Base-by-base conservation (phyloP, 2,888 invertebrate genomes). In the Ptychoptera albimana region DNA sequence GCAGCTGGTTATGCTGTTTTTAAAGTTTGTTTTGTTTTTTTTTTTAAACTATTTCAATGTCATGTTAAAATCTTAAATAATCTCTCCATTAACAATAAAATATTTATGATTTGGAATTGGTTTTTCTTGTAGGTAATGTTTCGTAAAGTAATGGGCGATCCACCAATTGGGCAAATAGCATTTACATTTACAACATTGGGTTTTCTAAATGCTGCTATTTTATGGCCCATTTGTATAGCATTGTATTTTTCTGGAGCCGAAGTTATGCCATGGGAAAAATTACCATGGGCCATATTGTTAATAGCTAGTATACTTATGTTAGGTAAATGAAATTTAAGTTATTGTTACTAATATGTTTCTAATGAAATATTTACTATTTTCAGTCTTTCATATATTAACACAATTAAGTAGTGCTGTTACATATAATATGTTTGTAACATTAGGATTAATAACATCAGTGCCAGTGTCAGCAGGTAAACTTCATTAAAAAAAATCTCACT, bases 391-490 rank as follows among this genome's bases (percentile, higher is more conserved):
- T 66, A 75, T 93, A 63, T 71, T 92, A 58, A 89, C 87, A 56
- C 93, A 93, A 69, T 94, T 94, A 64, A 92, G 93, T 54, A 82
- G 91, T 54, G 82, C 88, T 49, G 74, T 92, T 52, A 92, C 94
- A 8, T 92, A 92, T 68, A 92, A 92, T 61, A 75, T 93, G 58
- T 93, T 94, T 68, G 88, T 94, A 49, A 93, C 92, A 12, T 73
- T 94, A 54, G 92, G 93, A 53, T 76, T 94, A 55, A 87, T 94
- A 53, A 85, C 91, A 43, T 88, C 93, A 47, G 89, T 94, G 53
- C 93, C 93, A 43, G 82, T 92, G 45, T 93, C 92, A 48, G 92
- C 91, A 66, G 89, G 93, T 93, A 71, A 69, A 64, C 60, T 43
- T 43, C 43, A 29, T 43, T 39, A 40, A 12, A 39, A 29, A 12